These are phyloP conservation scores for Archivesica marissinica DNA, from an alignment of 1,140 invertebrate genomes.

Conservation along the genomic window DNA sequence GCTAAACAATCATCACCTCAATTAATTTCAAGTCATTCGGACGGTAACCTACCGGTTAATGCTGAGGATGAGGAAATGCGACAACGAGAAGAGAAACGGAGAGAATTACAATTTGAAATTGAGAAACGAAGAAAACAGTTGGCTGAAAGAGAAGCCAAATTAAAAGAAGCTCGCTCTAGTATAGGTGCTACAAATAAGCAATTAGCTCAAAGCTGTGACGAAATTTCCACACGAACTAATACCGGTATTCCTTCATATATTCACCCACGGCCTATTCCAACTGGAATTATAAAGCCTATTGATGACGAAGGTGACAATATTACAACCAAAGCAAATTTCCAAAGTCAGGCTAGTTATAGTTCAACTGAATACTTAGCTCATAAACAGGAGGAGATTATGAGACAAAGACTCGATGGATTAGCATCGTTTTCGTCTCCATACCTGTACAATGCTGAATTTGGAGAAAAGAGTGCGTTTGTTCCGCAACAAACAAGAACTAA, in stretches of 20 bases:
- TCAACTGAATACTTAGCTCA: conserved; percentile 82
- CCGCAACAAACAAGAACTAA: conserved; percentile 40
- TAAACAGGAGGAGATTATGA: conserved; percentile 75
- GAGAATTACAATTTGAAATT: conserved; percentile 88
- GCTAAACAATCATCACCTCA: conserved; percentile 34
- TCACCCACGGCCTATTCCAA: conserved; percentile 82
- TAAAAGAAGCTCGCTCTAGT: conserved; percentile 84
- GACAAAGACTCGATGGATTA: conserved; percentile 69
- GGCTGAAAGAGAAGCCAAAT: conserved; percentile 86
- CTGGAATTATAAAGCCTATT: conserved; percentile 81
- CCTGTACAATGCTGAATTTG: conserved; percentile 64
- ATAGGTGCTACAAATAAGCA: conserved; percentile 56
- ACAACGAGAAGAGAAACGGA: conserved; percentile 86
- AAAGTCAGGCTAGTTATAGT: conserved; percentile 76
- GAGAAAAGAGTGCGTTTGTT: conserved; percentile 66
- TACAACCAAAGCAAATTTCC: conserved; percentile 44
- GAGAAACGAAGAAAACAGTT: conserved; percentile 87
- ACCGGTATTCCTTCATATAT: conserved; percentile 54
- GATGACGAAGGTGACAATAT: conserved; percentile 73
- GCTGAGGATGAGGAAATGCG: conserved; percentile 73
- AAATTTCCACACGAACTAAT: conserved; percentile 72
- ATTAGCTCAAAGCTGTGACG: conserved; percentile 79
- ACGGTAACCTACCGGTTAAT: conserved; percentile 66
- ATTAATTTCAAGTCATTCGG: conserved; percentile 66
- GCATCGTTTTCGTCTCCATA: conserved; percentile 70